phyloP scores from a whole-genome alignment of 1,140 invertebrate genomes.

The Melitaea cinxia region DNA sequence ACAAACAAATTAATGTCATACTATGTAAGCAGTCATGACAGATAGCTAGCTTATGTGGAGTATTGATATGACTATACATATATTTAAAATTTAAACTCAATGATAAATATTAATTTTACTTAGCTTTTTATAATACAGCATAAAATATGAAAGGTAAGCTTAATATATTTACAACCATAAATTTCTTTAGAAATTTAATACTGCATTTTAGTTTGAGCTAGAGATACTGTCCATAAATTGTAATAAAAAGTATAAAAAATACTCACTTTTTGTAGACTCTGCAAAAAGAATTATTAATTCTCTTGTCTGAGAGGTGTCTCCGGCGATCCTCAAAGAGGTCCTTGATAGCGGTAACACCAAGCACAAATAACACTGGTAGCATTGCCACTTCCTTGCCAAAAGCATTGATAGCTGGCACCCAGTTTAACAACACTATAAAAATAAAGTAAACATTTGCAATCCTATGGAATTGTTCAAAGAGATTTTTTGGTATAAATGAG shows the following conservation, averaged over 20 bases:
- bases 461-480: conserved; percentile 98
- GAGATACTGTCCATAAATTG: no score
- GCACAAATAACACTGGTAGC: conserved; percentile 96
- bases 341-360: conserved; percentile 98
- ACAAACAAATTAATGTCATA: no score
- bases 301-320: conserved; percentile 93
- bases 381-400: conserved; percentile 98
- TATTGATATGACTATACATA: no score
- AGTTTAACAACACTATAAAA: conserved; percentile 97
- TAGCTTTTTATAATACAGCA: no score
- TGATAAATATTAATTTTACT: no score
- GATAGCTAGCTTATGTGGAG: no score
- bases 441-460: conserved; percentile 99
- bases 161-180: no score
- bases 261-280: conserved; percentile 94
- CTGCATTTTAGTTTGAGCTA: no score
- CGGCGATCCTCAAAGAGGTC: conserved; percentile 98
- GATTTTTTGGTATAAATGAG: conserved; percentile 97
- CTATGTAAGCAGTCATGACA: no score
- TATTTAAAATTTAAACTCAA: no score
- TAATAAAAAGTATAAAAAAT: background rate
- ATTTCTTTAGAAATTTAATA: no score
- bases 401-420: conserved; percentile 95
- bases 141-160: no score
- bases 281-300: conserved; percentile 96